phyloP scores from a whole-genome alignment of 2,113 vertebrate species.

The Ictalurus punctatus region DNA sequence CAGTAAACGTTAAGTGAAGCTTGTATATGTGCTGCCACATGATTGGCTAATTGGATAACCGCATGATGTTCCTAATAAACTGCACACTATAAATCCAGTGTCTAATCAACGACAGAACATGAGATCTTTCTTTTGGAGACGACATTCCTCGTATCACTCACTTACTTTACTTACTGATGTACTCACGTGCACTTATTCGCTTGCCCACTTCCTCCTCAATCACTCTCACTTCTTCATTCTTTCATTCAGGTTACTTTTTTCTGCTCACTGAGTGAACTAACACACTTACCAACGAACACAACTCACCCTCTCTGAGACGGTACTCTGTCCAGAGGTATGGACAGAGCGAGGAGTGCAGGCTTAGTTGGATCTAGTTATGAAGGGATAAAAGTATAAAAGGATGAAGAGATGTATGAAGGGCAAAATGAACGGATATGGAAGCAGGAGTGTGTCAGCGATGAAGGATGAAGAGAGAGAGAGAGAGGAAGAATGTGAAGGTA shows the following conservation, averaged over 20 bases:
- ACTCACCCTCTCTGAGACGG: neutral
- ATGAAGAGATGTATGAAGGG: slow-evolving; percentile 26
- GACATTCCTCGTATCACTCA: neutral
- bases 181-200: neutral
- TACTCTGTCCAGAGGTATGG: neutral
- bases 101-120: no score
- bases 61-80: neutral
- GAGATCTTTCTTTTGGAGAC: neutral
- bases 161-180: no score
- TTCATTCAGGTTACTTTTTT: neutral
- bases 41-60: neutral
- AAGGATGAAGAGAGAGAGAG: slow-evolving; percentile 16
- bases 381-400: slow-evolving; percentile 39
- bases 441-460: neutral
- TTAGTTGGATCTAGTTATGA: slow-evolving; percentile 18
- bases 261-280: neutral
- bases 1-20: neutral
- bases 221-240: neutral
- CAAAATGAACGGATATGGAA: slow-evolving; percentile 30
- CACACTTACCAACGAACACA: neutral
- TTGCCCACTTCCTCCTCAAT: neutral
- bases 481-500: slow-evolving; percentile 26
- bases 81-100: neutral
- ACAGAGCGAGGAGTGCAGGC: neutral
- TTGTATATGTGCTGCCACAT: neutral